These are phyloP conservation scores for Lepidurus apus DNA, from an alignment of 1,140 invertebrate species.

Conservation along the genomic window DNA sequence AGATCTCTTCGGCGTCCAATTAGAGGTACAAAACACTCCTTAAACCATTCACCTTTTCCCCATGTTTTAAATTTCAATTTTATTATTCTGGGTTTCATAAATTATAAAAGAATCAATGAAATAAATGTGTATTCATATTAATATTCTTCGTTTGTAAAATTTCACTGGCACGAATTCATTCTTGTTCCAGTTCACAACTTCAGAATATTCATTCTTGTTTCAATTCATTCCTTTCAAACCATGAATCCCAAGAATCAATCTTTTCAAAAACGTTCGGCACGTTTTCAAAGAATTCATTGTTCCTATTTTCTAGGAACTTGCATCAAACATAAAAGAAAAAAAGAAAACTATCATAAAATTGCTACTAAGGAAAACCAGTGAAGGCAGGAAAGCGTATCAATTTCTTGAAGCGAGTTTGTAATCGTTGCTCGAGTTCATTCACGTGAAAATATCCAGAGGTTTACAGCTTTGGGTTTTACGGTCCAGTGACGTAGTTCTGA, in stretches of 20 bases:
- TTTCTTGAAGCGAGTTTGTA: not conserved
- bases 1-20: conserved; percentile 58
- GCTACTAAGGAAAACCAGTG: not conserved
- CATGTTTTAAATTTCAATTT: no score
- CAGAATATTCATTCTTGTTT: no score
- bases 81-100: no score
- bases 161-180: no score
- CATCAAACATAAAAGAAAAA: not conserved
- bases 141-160: no score
- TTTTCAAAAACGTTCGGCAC: no score
- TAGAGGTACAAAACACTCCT: conserved; percentile 50
- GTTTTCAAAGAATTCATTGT: no score
- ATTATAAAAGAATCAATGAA: no score
- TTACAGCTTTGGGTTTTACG: not conserved
- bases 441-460: not conserved
- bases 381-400: conserved; percentile 3
- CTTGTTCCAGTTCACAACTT: no score
- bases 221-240: no score
- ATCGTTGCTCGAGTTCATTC: not conserved
- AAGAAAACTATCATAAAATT: not conserved
- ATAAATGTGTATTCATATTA: no score
- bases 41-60: not conserved
- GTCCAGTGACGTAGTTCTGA: not conserved
- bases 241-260: no score
- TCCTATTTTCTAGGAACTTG: not conserved